Evolutionary conservation across 2,113 vertebrate genomes (phyloP).

Genomic region (Phalacrocorax brasilianus): DNA sequence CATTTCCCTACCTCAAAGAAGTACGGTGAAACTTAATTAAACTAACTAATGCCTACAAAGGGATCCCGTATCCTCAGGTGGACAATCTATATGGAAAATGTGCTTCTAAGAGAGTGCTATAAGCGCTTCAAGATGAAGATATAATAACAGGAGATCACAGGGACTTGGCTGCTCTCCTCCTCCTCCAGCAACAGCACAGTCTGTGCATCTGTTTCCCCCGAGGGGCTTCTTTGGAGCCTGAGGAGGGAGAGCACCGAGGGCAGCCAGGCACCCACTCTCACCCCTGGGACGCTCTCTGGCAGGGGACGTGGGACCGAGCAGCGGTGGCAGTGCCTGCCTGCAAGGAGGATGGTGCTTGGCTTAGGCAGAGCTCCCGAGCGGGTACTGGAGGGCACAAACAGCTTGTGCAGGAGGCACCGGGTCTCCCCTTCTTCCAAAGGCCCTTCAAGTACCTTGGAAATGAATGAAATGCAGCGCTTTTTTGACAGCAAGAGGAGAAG

Average conservation of each 20-base stretch:
- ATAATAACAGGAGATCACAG: conserved; percentile 2
- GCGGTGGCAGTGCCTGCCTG: accelerated
- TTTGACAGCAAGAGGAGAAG: background rate
- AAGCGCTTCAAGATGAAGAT: background rate
- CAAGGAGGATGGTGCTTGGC: background rate
- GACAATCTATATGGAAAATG: conserved; percentile 35
- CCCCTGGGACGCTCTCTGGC: background rate
- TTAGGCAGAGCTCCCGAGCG: background rate
- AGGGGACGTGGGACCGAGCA: background rate
- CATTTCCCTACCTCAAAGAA: conserved; percentile 16
- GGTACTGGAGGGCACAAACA: background rate
- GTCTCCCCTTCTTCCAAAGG: background rate
- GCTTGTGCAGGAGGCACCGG: accelerated
- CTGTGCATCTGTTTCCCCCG: background rate
- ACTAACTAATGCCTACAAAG: conserved; percentile 14
- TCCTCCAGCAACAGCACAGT: background rate
- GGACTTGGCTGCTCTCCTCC: background rate
- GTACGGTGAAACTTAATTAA: conserved; percentile 22
- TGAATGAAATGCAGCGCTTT: accelerated
- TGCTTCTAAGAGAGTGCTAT: background rate
- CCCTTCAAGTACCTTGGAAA: background rate
- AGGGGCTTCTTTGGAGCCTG: background rate
- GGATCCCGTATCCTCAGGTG: conserved; percentile 14
- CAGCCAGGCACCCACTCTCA: accelerated
- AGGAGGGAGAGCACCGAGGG: background rate